Conservation (phyloP, 2,797 vertebrate species). For the Sarcophilus harrisii region DNA sequence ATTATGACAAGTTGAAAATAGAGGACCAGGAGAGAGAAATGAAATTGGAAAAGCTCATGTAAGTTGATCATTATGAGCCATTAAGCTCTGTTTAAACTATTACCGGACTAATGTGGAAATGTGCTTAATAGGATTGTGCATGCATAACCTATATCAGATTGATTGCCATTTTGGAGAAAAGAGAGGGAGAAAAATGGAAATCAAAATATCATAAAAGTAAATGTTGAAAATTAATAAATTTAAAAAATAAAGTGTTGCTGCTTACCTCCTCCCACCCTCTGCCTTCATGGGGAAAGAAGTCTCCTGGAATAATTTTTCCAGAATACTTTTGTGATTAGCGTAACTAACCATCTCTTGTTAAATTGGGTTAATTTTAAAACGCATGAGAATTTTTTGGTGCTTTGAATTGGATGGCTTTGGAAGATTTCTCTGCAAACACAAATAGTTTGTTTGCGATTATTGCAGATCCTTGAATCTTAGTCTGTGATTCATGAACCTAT, state of each 20-base stretch:
- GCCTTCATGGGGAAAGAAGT: neutral
- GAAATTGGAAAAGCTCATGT: slow-evolving; percentile 94
- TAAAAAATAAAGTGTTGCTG: neutral
- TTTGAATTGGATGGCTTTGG: slow-evolving; percentile 5
- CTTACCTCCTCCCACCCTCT: neutral
- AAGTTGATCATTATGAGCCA: slow-evolving; percentile 76
- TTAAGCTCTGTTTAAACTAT: neutral
- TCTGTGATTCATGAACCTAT: slow-evolving; percentile 6
- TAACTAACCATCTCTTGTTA: neutral
- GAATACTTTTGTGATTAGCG: neutral
- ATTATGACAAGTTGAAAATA: slow-evolving; percentile 92
- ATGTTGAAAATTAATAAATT: too few species aligned
- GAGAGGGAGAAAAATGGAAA: too few species aligned
- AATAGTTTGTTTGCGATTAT: neutral
- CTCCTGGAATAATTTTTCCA: neutral
- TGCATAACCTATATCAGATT: too few species aligned
- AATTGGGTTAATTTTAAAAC: slow-evolving; percentile 15
- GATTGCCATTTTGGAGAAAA: too few species aligned
- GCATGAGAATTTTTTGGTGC: neutral
- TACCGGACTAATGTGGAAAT: too few species aligned
- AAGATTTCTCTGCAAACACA: slow-evolving; percentile 13
- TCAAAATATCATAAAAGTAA: too few species aligned
- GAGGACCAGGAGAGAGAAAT: slow-evolving; percentile 93
- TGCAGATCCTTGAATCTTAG: neutral
- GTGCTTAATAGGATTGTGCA: too few species aligned